These are phyloP conservation scores for Calameuta filiformis DNA, from an alignment of 2,888 invertebrate species.

Conservation along the genomic window DNA sequence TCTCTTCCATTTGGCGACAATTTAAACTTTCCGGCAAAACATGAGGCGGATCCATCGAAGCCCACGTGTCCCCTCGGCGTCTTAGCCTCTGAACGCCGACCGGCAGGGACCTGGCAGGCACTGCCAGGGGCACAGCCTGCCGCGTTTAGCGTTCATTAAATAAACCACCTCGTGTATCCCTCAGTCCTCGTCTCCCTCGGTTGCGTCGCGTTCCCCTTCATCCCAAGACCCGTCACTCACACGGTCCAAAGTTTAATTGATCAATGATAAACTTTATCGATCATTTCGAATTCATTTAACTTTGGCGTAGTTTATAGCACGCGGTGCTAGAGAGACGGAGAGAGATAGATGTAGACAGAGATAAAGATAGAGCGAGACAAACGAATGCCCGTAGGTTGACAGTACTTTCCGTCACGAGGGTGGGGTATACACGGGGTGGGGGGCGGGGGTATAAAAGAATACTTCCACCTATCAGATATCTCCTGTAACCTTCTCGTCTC, in stretches of 20 bases:
- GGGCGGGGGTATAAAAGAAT: slow-evolving; percentile 2
- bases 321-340: slow-evolving; percentile 24
- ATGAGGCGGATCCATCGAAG: slow-evolving; percentile 23
- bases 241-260: slow-evolving; percentile 66
- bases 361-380: not conserved
- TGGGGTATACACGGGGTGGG: not conserved
- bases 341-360: not conserved
- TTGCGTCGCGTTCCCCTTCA: slow-evolving; percentile 28
- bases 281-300: slow-evolving; percentile 67
- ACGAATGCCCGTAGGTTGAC: not conserved
- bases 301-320: slow-evolving; percentile 60
- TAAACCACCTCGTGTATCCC: slow-evolving; percentile 50
- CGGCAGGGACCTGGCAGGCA: slow-evolving; percentile 33
- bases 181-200: slow-evolving; percentile 9
- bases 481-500: not conserved
- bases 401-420: not conserved
- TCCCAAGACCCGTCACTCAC: slow-evolving; percentile 55
- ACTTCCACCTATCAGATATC: not conserved
- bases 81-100: slow-evolving; percentile 19
- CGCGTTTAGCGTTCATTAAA: slow-evolving; percentile 63
- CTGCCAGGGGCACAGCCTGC: slow-evolving; percentile 24
- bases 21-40: slow-evolving; percentile 45
- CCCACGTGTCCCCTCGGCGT: slow-evolving; percentile 3
- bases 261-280: slow-evolving; percentile 67
- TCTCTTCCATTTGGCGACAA: slow-evolving; percentile 32